Evolutionary conservation across 23 tunicate genomes (phyloP).

Genomic region (Ascidia mentula): DNA sequence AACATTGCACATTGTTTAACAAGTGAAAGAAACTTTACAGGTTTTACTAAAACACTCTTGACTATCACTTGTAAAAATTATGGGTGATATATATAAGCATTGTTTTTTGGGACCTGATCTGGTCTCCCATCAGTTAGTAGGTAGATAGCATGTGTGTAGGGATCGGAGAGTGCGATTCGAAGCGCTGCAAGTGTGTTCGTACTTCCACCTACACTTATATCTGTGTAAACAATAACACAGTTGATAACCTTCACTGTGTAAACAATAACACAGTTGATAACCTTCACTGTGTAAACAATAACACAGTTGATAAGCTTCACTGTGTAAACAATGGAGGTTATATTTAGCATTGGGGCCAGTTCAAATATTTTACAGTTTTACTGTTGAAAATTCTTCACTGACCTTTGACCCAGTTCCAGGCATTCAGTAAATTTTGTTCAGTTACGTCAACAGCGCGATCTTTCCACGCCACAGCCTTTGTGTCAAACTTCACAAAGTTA

Average conservation of each 20-base stretch:
- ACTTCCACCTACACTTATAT: slow-evolving; percentile 78
- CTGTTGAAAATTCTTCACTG: too few relatives aligned
- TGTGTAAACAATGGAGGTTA: too few relatives aligned
- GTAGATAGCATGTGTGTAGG: slow-evolving; percentile 85
- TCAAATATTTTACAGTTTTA: too few relatives aligned
- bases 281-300: too few relatives aligned
- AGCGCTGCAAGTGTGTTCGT: slow-evolving; percentile 91
- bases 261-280: too few relatives aligned
- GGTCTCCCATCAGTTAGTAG: slow-evolving; percentile 90
- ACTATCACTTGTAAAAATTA: too few relatives aligned
- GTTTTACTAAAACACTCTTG: too few relatives aligned
- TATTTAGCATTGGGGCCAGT: too few relatives aligned
- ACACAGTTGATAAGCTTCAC: too few relatives aligned
- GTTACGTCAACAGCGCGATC: slow-evolving; percentile 78
- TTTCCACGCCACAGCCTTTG: slow-evolving; percentile 83
- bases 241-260: too few relatives aligned
- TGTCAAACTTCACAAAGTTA: slow-evolving; percentile 77
- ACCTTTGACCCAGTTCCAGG: slow-evolving; percentile 92
- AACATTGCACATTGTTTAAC: not conserved
- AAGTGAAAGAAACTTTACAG: too few relatives aligned
- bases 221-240: too few relatives aligned
- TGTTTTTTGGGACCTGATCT: slow-evolving; percentile 53
- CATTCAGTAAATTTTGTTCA: slow-evolving; percentile 65
- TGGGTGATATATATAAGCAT: not conserved
- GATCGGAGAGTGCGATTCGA: slow-evolving; percentile 79